Conservation (phyloP, 2,113 vertebrate species). For the Apistogramma diplotaenia region DNA sequence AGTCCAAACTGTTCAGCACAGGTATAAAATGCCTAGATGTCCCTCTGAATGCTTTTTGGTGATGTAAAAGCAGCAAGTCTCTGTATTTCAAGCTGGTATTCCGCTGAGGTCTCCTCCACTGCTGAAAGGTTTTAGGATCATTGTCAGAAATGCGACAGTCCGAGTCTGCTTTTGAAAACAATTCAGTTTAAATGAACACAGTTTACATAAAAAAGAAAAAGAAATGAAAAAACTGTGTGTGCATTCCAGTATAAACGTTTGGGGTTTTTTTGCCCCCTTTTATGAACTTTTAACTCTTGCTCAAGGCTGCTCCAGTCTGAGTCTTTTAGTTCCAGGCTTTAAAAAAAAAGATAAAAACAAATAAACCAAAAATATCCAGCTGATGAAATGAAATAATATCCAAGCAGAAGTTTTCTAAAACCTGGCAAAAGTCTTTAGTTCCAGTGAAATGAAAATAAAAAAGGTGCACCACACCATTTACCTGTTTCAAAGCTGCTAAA, state of each 20-base stretch:
- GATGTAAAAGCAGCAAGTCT: background rate
- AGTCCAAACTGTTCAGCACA: conserved; percentile 20
- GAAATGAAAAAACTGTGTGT: background rate
- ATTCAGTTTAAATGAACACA: background rate
- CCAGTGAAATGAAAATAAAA: background rate
- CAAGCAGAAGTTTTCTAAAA: conserved; percentile 4
- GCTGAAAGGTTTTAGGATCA: background rate
- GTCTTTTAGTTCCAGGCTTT: conserved; percentile 27
- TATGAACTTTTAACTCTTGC: background rate
- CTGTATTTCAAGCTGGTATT: background rate
- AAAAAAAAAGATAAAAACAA: background rate
- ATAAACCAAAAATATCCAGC: background rate
- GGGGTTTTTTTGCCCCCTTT: background rate
- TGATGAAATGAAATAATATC: conserved; percentile 21
- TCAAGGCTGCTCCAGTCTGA: conserved; percentile 5
- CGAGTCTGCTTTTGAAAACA: conserved; percentile 1
- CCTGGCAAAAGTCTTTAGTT: conserved; percentile 26
- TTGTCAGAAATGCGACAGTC: conserved; percentile 13
- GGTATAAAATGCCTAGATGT: conserved; percentile 9
- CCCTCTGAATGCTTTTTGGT: background rate
- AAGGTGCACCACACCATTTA: conserved; percentile 6
- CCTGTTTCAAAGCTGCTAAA: conserved; percentile 12
- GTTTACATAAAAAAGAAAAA: background rate
- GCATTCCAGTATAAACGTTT: conserved; percentile 13
- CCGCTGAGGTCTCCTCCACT: background rate